phyloP scores from a whole-genome alignment of 1,140 invertebrate species.

The silkworm (Bombyx mori) region ASM3026992v2 NC_085130.1:11852001-11852500 shows the following conservation, averaged over 20 bases:
- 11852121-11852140: too few species aligned
- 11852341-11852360: not conserved
- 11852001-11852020: constrained; percentile 38
- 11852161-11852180: too few species aligned
- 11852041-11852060: constrained; percentile 46
- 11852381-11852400: constrained; percentile 2
- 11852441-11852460: constrained; percentile 60
- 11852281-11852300: not conserved
- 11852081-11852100: too few species aligned
- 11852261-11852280: too few species aligned
- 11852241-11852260: too few species aligned
- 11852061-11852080: constrained; percentile 16
- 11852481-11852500: constrained; percentile 43
- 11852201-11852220: too few species aligned
- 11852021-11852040: constrained; percentile 44
- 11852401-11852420: too few species aligned
- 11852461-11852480: constrained; percentile 49
- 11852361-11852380: not conserved
- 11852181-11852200: too few species aligned
- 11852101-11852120: too few species aligned
- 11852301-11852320: constrained; percentile 40
- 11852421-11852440: constrained; percentile 14
- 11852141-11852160: too few species aligned
- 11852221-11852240: too few species aligned
- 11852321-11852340: constrained; percentile 41